phyloP scores from a whole-genome alignment of 1,140 invertebrate genomes.

The Halesus radiatus region DNA sequence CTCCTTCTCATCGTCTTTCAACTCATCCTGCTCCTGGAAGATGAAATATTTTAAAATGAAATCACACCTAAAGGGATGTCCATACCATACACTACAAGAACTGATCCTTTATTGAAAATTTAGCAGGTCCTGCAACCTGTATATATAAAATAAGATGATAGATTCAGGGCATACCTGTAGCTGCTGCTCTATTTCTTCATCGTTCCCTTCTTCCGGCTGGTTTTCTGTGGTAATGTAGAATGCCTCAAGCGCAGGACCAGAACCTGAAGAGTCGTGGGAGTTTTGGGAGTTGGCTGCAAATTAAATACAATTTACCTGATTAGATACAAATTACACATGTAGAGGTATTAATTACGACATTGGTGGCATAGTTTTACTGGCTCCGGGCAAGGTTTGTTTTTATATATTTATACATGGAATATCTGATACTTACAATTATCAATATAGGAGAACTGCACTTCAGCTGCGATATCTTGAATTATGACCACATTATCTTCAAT shows the following conservation, averaged over 20 bases:
- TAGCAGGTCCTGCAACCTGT: too few species aligned
- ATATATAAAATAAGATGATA: too few species aligned
- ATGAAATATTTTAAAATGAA: neutral
- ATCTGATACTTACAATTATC: constrained; percentile 45
- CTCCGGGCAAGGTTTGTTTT: too few species aligned
- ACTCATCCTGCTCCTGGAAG: constrained; percentile 15
- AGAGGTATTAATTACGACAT: too few species aligned
- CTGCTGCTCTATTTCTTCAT: neutral
- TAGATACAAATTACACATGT: too few species aligned
- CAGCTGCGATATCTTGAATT: constrained; percentile 39
- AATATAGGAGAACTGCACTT: constrained; percentile 53
- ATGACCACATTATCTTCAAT: constrained; percentile 12
- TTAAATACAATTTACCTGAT: too few species aligned
- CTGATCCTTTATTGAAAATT: too few species aligned
- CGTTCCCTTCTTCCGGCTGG: constrained; percentile 43
- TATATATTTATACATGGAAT: too few species aligned
- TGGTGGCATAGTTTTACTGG: too few species aligned
- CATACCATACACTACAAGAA: too few species aligned
- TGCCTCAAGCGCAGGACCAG: constrained; percentile 38
- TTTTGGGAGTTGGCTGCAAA: constrained; percentile 50
- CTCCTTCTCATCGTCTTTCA: constrained; percentile 31
- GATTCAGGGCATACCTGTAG: too few species aligned
- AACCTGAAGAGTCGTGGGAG: constrained; percentile 38
- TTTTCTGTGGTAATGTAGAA: constrained; percentile 52
- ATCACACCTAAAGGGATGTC: too few species aligned